Base-by-base conservation (phyloP, 2,888 invertebrate genomes). In the Drosophila mettleri region DNA sequence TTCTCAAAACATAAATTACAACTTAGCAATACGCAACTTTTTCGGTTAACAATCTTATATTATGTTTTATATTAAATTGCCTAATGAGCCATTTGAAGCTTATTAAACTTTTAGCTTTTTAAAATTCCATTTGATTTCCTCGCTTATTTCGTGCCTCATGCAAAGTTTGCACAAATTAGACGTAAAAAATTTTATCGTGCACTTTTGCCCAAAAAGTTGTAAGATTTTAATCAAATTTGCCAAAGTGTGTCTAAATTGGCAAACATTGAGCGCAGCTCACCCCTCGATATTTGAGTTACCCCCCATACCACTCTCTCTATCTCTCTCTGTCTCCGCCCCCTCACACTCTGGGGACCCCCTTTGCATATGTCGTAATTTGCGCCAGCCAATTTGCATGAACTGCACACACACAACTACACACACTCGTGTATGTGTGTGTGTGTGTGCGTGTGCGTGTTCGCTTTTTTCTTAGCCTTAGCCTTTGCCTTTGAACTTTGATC, bases 161-260 rank as follows among this genome's bases (percentile, higher is more conserved):
- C n/a, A 43, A 82, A 76, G 66, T 76, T 83, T 72, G 49, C 72
- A 51, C 69, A 81, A 81, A 78, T 81, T 81, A 78, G 69, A 69
- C 71, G 63, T 57, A 63, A 33, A 67, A n/a, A 24, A 36, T 43
- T 9, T 72, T 52, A 67, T 54, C 52, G 57, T 67, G 52, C 41
- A 45, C 58, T 67, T 59, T 68, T 54, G 53, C 43, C 22, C 27
- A 27, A 39, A 55, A 74, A 74, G 58, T 69, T 70, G 65, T 41
- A 60, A 82, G 71, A 87, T 86, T 85, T 87, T 85, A 85, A 87
- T 87, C 84, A 85, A 85, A 87, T 85, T 87, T 87, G 86, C 72
- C 80, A 83, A 85, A 85, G 80, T 87, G 88, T 84, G 80, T 87
- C 82, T 79, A 87, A 84, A 84, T 87, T 84, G 83, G 83, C 86